A percentile compares a stretch with the other conserved stretches of the same genome.
Conservation (phyloP, 2,888 invertebrate species). For the Clitarchus hookeri region DNA sequence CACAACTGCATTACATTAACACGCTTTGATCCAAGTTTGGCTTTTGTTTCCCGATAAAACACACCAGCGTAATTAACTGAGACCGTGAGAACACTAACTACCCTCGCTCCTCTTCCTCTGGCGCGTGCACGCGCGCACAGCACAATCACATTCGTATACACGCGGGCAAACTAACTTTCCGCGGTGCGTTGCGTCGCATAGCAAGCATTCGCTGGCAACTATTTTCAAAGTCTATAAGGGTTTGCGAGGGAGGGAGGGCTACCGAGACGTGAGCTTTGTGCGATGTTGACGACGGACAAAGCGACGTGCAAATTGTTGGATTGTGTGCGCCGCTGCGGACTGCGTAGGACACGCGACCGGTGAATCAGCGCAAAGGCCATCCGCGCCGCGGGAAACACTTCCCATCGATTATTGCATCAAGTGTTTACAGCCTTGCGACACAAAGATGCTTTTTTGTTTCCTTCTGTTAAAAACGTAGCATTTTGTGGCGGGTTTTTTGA, state of each 20-base stretch:
- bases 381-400: neutral
- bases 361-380: neutral
- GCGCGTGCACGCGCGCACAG: neutral
- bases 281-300: neutral
- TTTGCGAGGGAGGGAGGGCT: neutral
- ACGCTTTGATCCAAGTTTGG: neutral
- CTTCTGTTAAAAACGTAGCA: no score
- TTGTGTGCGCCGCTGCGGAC: neutral
- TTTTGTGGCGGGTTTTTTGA: no score
- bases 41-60: constrained; percentile 4
- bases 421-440: neutral
- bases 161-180: neutral
- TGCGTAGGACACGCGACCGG: neutral
- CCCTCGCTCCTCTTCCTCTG: neutral
- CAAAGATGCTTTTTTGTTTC: neutral
- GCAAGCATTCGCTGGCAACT: no score
- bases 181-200: neutral
- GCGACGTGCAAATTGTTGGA: neutral
- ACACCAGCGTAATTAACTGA: neutral
- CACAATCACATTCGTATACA: neutral
- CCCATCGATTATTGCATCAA: constrained; percentile 1
- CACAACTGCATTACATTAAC: neutral
- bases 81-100: constrained; percentile 7
- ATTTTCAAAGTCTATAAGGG: constrained; percentile 2
- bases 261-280: neutral